Base-by-base conservation (phyloP, 2,797 vertebrate genomes). In the Pipistrellus pipistrellus region DNA sequence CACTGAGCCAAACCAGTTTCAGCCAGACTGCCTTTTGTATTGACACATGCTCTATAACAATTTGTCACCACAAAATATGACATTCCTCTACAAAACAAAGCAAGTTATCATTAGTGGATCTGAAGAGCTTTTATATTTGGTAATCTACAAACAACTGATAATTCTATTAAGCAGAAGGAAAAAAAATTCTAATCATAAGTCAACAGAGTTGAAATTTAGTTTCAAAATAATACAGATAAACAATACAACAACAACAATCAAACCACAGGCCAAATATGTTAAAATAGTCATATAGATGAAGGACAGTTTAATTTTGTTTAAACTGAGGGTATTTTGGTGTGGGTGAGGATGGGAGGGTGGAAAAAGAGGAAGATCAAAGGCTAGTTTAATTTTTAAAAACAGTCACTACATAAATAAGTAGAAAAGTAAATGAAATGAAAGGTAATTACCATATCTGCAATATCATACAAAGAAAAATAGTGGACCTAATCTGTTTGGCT, bases 61-160 rank as follows among this genome's bases (percentile, higher is more conserved):
- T 72, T 75, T 90, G 91, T 73, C 90, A 88, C 97, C 97, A 97
- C 97, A 98, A 98, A 98, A 98, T 90, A 96, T 9, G 94, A 83
- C 90, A 93, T 96, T 97, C 90, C 88, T 97, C 94, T 95, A 97
- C 48, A 97, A 97, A 97, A 84, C 85, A 98, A 97, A 96, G 96
- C 81, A 97, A 66, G 73, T 82, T 96, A 94, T 96, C 95, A 98
- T 97, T 97, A 97, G 97, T 86, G 95, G 97, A 93, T 98, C 95
- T 93, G 81, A 97, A 94, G 68, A 96, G 90, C 95, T 96, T 97
- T 97, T 88, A 59, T 8, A 91, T 95, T 93, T 93, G 96, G 91
- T 96, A 96, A 98, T 97, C 92, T 97, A 97, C 85, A 97, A 95
- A 93, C 81, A 96, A 96, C 13, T 90, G 66, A 95, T 94, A 83